phyloP scores from a whole-genome alignment of 2,888 invertebrate species.

The Caenorhabditis sulstoni region DNA sequence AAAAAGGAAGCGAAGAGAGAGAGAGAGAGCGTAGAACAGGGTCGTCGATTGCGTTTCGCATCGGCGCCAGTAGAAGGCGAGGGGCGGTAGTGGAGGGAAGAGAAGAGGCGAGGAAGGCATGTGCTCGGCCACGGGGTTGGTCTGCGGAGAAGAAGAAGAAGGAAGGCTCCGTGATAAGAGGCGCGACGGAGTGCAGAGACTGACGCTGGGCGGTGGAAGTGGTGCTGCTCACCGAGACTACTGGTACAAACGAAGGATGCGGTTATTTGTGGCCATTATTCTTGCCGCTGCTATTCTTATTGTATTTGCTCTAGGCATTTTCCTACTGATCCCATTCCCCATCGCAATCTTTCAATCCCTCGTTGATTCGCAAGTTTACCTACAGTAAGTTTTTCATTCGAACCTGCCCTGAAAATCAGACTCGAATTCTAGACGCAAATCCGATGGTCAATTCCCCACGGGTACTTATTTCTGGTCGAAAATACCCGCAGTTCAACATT shows the following conservation, averaged over 20 bases:
- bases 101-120: conserved; percentile 20
- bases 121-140: conserved; percentile 42
- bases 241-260: conserved; percentile 41
- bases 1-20: too few species aligned
- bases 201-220: conserved; percentile 32
- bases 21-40: conserved; percentile 31
- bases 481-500: conserved; percentile 61
- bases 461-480: conserved; percentile 64
- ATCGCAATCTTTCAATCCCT: conserved; percentile 63
- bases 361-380: conserved; percentile 63
- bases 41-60: conserved; percentile 15
- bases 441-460: conserved; percentile 61
- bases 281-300: conserved; percentile 54
- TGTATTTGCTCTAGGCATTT: conserved; percentile 58
- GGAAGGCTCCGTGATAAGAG: conserved; percentile 22
- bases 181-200: conserved; percentile 42
- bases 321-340: conserved; percentile 65
- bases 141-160: conserved; percentile 3
- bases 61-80: conserved; percentile 18
- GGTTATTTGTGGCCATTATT: conserved; percentile 27
- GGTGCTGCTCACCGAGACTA: conserved; percentile 43
- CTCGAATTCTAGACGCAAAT: conserved; percentile 56
- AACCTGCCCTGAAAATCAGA: too few species aligned
- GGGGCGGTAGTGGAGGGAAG: conserved; percentile 11
- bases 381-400: conserved; percentile 66